phyloP scores from a whole-genome alignment of 23 tunicate genomes.

The Halocynthia roretzi region DNA sequence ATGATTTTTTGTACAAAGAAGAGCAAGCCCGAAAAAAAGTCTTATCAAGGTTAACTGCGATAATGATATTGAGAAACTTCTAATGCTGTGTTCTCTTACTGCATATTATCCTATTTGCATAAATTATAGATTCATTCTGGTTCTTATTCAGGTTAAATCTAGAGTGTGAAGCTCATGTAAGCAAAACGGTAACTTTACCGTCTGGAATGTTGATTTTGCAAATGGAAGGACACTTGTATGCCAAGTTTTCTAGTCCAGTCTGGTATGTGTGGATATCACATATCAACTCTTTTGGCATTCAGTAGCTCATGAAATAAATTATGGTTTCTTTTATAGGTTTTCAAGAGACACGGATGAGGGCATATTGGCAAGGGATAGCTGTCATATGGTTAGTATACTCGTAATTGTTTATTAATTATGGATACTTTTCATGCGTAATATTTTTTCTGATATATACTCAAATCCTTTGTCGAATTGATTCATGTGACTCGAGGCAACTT shows the following conservation, averaged over 20 bases:
- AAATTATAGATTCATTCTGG: too few relatives aligned
- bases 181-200: not conserved
- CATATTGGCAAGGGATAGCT: conserved; percentile 8
- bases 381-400: not conserved
- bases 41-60: conserved; percentile 16
- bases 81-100: too few relatives aligned
- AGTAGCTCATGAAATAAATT: not conserved
- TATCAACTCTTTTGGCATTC: too few relatives aligned
- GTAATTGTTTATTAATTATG: not conserved
- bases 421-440: too few relatives aligned
- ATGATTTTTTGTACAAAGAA: conserved; percentile 40
- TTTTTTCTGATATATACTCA: too few relatives aligned
- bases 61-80: not conserved
- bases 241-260: conserved; percentile 8
- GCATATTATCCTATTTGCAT: not conserved
- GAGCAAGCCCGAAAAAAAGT: conserved; percentile 25
- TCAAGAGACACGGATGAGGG: conserved; percentile 25
- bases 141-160: conserved; percentile 19
- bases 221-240: not conserved
- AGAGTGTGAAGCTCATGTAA: conserved; percentile 7
- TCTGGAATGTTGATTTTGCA: not conserved
- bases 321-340: not conserved
- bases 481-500: too few relatives aligned
- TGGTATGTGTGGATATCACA: not conserved
- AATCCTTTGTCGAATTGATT: too few relatives aligned